A percentile compares a stretch with the other conserved stretches of the same genome.
These are phyloP conservation scores for Nineta flava DNA, from an alignment of 2,888 invertebrate genomes.

Conservation along the genomic window DNA sequence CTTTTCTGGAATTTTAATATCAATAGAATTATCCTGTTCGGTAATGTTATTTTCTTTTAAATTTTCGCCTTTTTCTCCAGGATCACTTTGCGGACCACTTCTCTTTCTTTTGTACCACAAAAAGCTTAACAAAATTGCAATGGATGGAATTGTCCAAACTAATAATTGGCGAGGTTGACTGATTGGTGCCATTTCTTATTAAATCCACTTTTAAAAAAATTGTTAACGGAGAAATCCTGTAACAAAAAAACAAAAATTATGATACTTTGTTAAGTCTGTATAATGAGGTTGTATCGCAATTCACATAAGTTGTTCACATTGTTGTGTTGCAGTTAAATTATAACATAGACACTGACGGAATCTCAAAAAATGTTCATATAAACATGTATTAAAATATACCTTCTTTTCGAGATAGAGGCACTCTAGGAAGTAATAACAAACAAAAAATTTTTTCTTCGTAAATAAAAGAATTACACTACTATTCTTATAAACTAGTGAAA, in stretches of 20 bases:
- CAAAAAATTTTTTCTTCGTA: too few relatives aligned
- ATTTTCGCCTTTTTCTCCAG: slow-evolving; percentile 28
- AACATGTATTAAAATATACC: too few relatives aligned
- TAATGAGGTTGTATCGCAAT: too few relatives aligned
- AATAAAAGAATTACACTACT: too few relatives aligned
- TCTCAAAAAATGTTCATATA: too few relatives aligned
- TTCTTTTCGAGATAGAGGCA: too few relatives aligned
- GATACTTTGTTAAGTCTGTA: too few relatives aligned
- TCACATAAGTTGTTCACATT: too few relatives aligned
- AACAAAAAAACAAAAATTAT: slow-evolving; percentile 14
- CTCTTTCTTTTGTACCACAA: slow-evolving; percentile 73
- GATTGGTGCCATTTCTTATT: slow-evolving; percentile 51
- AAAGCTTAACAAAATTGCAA: slow-evolving; percentile 63
- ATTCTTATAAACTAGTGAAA: too few relatives aligned
- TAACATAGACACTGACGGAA: too few relatives aligned
- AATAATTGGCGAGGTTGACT: slow-evolving; percentile 49
- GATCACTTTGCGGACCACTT: slow-evolving; percentile 57
- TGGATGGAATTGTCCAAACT: slow-evolving; percentile 63
- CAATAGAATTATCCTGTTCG: slow-evolving; percentile 18
- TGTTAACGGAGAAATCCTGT: slow-evolving; percentile 30
- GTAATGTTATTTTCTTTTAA: slow-evolving; percentile 18
- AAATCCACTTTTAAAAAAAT: slow-evolving; percentile 52
- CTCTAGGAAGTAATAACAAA: too few relatives aligned
- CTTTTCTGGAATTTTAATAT: slow-evolving; percentile 13
- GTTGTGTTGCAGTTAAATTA: too few relatives aligned